Base-by-base conservation (phyloP, 2,113 vertebrate species). In the Misgurnus anguillicaudatus region DNA sequence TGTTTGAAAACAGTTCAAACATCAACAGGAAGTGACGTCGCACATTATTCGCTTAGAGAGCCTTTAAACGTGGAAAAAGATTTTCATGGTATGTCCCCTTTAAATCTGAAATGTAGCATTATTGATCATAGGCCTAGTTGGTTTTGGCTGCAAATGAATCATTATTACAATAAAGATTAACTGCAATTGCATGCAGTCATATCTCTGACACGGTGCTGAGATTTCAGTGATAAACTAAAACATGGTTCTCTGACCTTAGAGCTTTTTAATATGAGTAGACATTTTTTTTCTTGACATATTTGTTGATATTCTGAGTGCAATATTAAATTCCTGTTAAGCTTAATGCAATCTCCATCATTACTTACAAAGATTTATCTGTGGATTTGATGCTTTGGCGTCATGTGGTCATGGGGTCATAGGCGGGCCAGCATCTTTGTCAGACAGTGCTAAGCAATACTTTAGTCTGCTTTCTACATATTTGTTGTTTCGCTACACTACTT, bases 71-170 rank as follows among this genome's bases (percentile, higher is more conserved):
- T 31, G 24, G 24, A 31, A 31, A 31, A 31, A 31, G 24, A 31
- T 31, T 31, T 31, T 31, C 24, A 31, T 31, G 24, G 24, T 31
- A 31, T 31, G 24, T 31, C 31, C 62, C 55, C 61, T 80, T 63
- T 47, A 83, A 71, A 38, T 78, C 14, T 45, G 48, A 48, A 10
- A 48, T 64, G 57, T 11, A 45, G 47, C 36, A 38, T 67, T 31
- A 24, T 75, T 57, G 31, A 72, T 64, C 41, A 5, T 39, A 31
- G 24, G 24, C 24, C 24, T 31, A 68, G 70, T 77, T 42, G 72
- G 36, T 42, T 67, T 83, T 74, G 74, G 74, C 67, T 60, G 17
- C 53, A 66, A 80, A 80, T 74, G 55, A 42, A 80, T 81, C 39
- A 11, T 3, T 36, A 31, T 53, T 77, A 77, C 73, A 81, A 61